Evolutionary conservation across 23 tunicate species (phyloP), one percentile per base, ranked within the genome.

Genomic region (Styela clava): DNA sequence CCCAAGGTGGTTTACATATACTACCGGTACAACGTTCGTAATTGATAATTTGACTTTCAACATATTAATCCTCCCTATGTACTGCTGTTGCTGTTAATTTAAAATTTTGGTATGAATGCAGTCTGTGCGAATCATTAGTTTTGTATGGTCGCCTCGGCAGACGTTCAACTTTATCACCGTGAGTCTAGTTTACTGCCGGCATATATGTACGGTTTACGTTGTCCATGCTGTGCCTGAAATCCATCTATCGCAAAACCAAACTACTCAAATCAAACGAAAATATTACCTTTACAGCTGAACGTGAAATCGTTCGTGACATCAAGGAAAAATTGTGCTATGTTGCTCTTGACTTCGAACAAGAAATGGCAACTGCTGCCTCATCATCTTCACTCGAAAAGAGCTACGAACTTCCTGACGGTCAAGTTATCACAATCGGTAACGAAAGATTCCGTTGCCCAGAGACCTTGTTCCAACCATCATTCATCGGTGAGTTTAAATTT

Each of bases 401-500:
- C 35, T 83, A 83, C 71, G 86, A 83, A 34, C 86, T 85, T 69
- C 89, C 89, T 22, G 89, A 85, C 56, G 89, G 89, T n/a, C 89
- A 85, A 37, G 84, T 85, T 20, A 68, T 92, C 86, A 92, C 97
- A 78, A 92, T 92, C 51, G 97, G 97, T 27, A 92, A 92, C 84
- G 97, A 92, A 69, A 28, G 97, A 68, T 92, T 92, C 89, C 81
- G 97, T 24, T 92, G 97, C 81, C 97, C 97, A n/a, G 98, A 94
- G 69, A 94, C 98, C 79, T 69, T 94, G 84, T 94, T 94, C 98
- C 94, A 88, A 52, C 98, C 98, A 52, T 93, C 95, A 65, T 88
- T 88, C 86, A 88, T 88, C 68, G 90, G 90, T 78, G 12, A 44
- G 56, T 44, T 12, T 44, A 5, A 12, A 44, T n/a, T n/a, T n/a